These are phyloP conservation scores for Adineta ricciae DNA, from an alignment of 2,888 invertebrate genomes.

Conservation along the genomic window DNA sequence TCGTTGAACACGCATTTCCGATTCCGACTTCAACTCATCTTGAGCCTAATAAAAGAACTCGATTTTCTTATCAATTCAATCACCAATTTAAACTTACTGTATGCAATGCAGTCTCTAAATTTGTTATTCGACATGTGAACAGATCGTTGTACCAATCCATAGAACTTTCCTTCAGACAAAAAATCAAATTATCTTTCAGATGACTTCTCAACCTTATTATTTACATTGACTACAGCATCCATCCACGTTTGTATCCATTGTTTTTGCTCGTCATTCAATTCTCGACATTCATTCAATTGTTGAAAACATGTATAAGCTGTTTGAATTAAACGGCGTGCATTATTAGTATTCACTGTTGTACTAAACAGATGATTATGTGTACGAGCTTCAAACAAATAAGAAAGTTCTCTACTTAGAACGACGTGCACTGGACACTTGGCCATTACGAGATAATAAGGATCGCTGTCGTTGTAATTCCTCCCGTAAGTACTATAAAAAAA, in stretches of 20 bases:
- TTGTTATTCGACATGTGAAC: neutral
- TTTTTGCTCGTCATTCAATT: neutral
- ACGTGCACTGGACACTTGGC: neutral
- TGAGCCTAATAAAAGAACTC: neutral
- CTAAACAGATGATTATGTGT: neutral
- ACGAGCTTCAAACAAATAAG: no score
- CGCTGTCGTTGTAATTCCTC: slow-evolving; percentile 44
- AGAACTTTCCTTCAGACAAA: neutral
- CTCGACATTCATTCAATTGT: neutral
- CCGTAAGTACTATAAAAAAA: slow-evolving; percentile 36
- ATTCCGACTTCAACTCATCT: neutral
- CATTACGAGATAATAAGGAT: slow-evolving; percentile 37
- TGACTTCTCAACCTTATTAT: neutral
- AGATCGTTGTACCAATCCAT: neutral
- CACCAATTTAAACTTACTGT: neutral
- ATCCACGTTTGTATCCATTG: slow-evolving; percentile 11
- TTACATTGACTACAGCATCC: neutral
- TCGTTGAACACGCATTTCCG: neutral
- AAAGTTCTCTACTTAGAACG: neutral
- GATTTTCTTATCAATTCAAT: neutral
- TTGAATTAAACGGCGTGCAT: slow-evolving; percentile 18
- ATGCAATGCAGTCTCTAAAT: neutral
- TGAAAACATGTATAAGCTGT: slow-evolving; percentile 1
- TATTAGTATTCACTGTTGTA: neutral
- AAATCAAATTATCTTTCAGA: neutral